Evolutionary conservation across 2,797 vertebrate genomes (phyloP).

Genomic region (Enteromius viviparus): DNA sequence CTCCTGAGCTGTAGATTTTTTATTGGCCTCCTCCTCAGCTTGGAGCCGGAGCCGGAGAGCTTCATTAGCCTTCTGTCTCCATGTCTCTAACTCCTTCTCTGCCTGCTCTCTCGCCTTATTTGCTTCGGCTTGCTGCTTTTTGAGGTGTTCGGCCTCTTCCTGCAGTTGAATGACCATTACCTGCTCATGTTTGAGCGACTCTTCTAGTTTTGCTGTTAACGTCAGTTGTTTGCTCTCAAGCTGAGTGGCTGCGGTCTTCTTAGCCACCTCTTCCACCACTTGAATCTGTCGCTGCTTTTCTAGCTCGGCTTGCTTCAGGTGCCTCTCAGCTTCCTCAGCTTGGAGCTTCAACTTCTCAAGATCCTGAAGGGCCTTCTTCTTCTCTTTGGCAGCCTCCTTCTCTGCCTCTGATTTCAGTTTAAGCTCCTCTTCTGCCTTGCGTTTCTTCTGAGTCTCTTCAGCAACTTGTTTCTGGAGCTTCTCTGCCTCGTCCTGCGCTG

Average conservation of each 20-base stretch:
- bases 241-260: slow-evolving; percentile 82
- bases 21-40: slow-evolving; percentile 92
- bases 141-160: slow-evolving; percentile 86
- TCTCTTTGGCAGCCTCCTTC: slow-evolving; percentile 88
- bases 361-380: slow-evolving; percentile 89
- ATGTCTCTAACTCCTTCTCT: slow-evolving; percentile 90
- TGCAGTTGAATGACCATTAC: slow-evolving; percentile 86
- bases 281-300: slow-evolving; percentile 90
- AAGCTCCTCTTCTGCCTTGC: slow-evolving; percentile 90
- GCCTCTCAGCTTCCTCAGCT: slow-evolving; percentile 90
- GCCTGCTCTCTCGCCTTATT: slow-evolving; percentile 85
- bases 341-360: slow-evolving; percentile 87
- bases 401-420: slow-evolving; percentile 88
- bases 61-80: slow-evolving; percentile 95
- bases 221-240: slow-evolving; percentile 84
- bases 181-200: slow-evolving; percentile 89
- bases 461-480: slow-evolving; percentile 89
- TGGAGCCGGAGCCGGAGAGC: slow-evolving; percentile 89
- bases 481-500: slow-evolving; percentile 91
- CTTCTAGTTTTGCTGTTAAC: slow-evolving; percentile 86
- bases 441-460: slow-evolving; percentile 92
- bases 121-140: slow-evolving; percentile 86
- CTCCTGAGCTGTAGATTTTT: slow-evolving; percentile 89
- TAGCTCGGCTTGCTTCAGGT: slow-evolving; percentile 89
- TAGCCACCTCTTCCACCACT: slow-evolving; percentile 87